Evolutionary conservation across 2,113 vertebrate species (phyloP), one percentile per base, ranked within the genome.

Genomic region (Regulus satrapa): DNA sequence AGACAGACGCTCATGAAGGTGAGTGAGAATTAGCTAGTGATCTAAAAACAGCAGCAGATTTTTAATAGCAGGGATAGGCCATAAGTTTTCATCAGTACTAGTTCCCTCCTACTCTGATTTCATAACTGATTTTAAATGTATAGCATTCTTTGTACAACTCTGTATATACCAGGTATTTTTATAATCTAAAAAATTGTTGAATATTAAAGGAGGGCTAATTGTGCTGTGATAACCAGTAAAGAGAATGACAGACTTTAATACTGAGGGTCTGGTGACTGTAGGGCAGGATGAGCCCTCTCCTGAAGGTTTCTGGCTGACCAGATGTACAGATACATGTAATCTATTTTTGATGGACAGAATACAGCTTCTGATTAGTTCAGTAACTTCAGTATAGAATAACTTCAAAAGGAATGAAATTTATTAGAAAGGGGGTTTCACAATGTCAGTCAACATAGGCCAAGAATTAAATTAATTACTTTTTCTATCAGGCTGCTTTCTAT

Each of bases 31-130:
- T 94, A 96, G 56, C 56, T 49, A 55, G 41, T 51, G 74, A 85
- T 79, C 58, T 95, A 94, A 96, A 93, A 95, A 93, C 93, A 96
- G 51, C 54, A 82, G 21, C 56, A 96, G 94, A 74, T 79, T 85
- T 95, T 94, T 95, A 56, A 68, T 41, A 68, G 56, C 38, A 59
- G 52, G 58, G 45, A 71, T 52, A 49, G 29, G 23, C 38, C 6
- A 0, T 56, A 77, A 83, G 25, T 96, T 97, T 90, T 79, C 36
- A 63, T 3, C 12, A 46, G 46, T 64, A 41, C 32, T 76, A 9
- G 25, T 36, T 45, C 26, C 18, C 29, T 90, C 29, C 41, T 62
- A 28, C 34, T 8, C 11, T 31, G 62, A n/a, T 87, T 54, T 77
- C 58, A 34, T 77, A 49, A 54, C 20, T 34, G 13, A 12, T 72